Evolutionary conservation across 2,113 vertebrate genomes (phyloP).

Genomic region (Acinonyx jubatus): DNA sequence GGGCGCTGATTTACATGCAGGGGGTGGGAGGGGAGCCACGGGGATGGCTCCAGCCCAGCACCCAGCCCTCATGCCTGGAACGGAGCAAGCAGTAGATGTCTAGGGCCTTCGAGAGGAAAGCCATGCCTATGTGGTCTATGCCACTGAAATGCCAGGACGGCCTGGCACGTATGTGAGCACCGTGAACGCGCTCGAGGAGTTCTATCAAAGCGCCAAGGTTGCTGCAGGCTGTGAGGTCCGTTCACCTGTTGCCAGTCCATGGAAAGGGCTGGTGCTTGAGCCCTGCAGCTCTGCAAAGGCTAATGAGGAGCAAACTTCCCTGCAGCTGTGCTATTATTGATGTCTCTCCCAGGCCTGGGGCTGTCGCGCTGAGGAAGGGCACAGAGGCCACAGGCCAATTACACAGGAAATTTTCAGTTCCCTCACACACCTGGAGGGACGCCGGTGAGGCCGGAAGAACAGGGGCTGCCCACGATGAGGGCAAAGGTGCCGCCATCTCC

Average conservation of each 20-base stretch:
- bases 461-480: fast-evolving
- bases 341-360: not conserved
- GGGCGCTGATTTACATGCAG: not conserved
- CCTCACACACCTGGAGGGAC: not conserved
- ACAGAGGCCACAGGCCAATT: not conserved
- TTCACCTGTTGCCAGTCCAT: not conserved
- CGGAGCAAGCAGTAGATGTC: not conserved
- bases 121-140: not conserved
- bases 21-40: not conserved
- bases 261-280: not conserved
- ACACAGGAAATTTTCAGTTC: not conserved
- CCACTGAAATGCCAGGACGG: not conserved
- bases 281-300: not conserved
- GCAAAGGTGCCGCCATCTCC: fast-evolving
- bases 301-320: not conserved
- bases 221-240: not conserved
- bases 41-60: not conserved
- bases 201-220: fast-evolving
- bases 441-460: not conserved
- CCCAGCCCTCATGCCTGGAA: not conserved
- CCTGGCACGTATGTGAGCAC: not conserved
- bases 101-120: not conserved
- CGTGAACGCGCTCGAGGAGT: not conserved
- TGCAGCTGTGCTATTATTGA: not conserved
- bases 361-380: not conserved